Evolutionary conservation across 2,888 invertebrate genomes (phyloP).

Genomic region (Willowsia nigromaculata): DNA sequence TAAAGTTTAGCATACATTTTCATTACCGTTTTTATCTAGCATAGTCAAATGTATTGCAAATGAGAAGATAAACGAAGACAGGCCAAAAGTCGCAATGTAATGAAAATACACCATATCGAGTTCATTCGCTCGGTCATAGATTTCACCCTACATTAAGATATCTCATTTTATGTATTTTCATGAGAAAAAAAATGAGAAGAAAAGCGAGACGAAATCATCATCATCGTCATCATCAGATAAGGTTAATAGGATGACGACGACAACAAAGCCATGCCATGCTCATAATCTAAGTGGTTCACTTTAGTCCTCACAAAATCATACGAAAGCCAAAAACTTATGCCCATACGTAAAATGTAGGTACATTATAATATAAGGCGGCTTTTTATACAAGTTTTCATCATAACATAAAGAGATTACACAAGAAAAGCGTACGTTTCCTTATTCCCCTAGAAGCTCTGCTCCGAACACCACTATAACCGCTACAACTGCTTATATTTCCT

Average conservation of each 20-base stretch:
- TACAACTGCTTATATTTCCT: neutral
- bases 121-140: neutral
- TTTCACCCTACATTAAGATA: neutral
- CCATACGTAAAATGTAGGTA: too few relatives aligned
- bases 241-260: conserved; percentile 55
- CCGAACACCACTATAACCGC: neutral
- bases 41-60: neutral
- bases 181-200: neutral
- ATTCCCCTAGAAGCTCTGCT: neutral
- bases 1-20: neutral
- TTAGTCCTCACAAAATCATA: neutral
- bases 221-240: conserved; percentile 44
- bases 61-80: neutral
- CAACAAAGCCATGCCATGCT: neutral
- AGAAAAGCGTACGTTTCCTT: conserved; percentile 7
- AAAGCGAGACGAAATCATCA: neutral
- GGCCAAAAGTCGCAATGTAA: neutral
- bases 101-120: neutral
- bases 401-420: conserved; percentile 15
- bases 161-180: neutral
- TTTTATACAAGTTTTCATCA: neutral
- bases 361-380: neutral
- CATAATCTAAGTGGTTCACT: neutral
- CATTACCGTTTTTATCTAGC: neutral
- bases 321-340: neutral